phyloP scores from a whole-genome alignment of 2,888 invertebrate species.

The Asteroscopus sphinx region DNA sequence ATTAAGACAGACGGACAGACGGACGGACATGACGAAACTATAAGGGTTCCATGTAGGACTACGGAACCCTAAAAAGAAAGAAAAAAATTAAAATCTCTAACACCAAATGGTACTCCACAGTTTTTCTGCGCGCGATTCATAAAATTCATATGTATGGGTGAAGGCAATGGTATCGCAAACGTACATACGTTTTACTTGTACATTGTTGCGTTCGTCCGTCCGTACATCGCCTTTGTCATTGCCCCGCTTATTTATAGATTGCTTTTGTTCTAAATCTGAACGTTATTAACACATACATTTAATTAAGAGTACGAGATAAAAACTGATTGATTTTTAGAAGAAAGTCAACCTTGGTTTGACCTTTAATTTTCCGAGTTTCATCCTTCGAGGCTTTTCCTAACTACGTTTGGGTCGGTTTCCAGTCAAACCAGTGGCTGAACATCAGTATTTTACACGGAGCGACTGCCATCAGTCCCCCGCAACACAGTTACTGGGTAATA shows the following conservation, averaged over 20 bases:
- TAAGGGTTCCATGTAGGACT: no score
- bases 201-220: constrained; percentile 71
- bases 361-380: no score
- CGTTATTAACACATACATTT: constrained; percentile 38
- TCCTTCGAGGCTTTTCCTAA: no score
- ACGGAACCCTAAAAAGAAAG: not conserved
- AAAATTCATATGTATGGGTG: constrained; percentile 87
- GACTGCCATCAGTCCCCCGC: no score
- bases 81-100: constrained; percentile 11
- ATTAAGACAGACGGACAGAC: no score
- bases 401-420: no score
- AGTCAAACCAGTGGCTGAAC: no score
- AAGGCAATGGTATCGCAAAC: constrained; percentile 77
- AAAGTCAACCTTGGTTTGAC: no score
- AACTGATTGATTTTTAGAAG: not conserved
- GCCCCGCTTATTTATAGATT: constrained; percentile 54
- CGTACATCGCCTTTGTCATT: constrained; percentile 56
- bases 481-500: no score
- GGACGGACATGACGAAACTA: no score
- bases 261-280: constrained; percentile 48
- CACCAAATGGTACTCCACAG: constrained; percentile 64
- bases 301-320: constrained; percentile 33
- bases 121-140: constrained; percentile 73
- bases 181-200: constrained; percentile 82
- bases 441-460: no score